Evolutionary conservation across 2,888 invertebrate genomes (phyloP), one percentile per base, ranked within the genome.

Genomic region (Argyresthia goedartella): DNA sequence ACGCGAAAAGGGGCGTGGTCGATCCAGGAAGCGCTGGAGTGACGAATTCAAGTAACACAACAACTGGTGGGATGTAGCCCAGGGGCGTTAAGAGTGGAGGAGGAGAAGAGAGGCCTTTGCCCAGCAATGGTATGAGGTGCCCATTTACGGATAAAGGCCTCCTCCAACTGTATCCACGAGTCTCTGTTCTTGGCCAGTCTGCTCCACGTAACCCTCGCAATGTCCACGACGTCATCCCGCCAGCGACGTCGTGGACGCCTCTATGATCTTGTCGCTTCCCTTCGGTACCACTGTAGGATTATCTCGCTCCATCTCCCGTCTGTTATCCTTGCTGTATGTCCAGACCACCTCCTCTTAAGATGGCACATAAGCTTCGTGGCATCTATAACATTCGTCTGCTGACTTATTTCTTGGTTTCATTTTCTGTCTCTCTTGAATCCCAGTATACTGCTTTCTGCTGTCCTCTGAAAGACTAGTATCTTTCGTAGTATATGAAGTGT

Each of bases 191-290:
- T n/a, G n/a, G n/a, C n/a, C n/a, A n/a, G n/a, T n/a, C n/a, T n/a
- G n/a, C n/a, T n/a, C n/a, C n/a, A n/a, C n/a, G n/a, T n/a, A n/a
- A n/a, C n/a, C n/a, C n/a, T n/a, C n/a, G n/a, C n/a, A n/a, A n/a
- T n/a, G n/a, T n/a, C n/a, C n/a, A n/a, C 59, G 33, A 90, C 74
- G 35, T 45, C 45, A 11, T 45, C 45, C 14, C 15, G 6, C 45
- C 45, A 45, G 15, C 45, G 45, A n/a, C 45, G 45, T 4, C 16
- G 45, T 11, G 45, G 45, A 7, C 45, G 14, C 15, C 45, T 16
- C 7, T 7, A 16, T 3, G 45, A 16, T 4, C 45, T 4, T 3
- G 4, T 9, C 45, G 14, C 15, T 6, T 45, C 45, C 4, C 45
- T 14, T 8, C 15, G 42, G 42, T 42, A 42, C 42, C 42, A 42